Evolutionary conservation across 2,888 invertebrate species (phyloP).

Genomic region (Drosophila mercatorum): DNA sequence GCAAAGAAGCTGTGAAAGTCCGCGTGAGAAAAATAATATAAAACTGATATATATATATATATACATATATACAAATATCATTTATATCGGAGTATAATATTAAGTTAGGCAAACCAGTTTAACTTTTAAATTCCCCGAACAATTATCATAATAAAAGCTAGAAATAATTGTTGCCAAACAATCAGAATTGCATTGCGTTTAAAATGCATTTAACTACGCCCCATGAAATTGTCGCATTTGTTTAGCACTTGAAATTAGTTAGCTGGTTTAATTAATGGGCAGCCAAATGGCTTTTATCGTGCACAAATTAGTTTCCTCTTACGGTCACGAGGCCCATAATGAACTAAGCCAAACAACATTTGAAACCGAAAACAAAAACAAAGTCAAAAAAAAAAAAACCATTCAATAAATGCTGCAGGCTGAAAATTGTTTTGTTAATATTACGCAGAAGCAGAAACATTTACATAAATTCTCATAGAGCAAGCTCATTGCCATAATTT

Average conservation of each 20-base stretch:
- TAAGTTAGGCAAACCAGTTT: slow-evolving; percentile 7
- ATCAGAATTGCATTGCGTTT: slow-evolving; percentile 18
- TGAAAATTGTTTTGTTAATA: slow-evolving; percentile 31
- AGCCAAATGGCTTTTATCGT: slow-evolving; percentile 55
- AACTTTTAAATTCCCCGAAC: not conserved
- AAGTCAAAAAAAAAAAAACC: slow-evolving; percentile 21
- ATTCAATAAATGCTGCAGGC: slow-evolving; percentile 35
- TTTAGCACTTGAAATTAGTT: slow-evolving; percentile 31
- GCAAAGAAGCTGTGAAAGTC: slow-evolving; percentile 34
- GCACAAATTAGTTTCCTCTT: slow-evolving; percentile 46
- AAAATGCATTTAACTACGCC: slow-evolving; percentile 38
- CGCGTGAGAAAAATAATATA: slow-evolving; percentile 18
- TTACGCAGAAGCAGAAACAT: slow-evolving; percentile 20
- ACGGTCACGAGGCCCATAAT: slow-evolving; percentile 25
- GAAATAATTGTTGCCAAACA: slow-evolving; percentile 14
- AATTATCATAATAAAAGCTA: slow-evolving; percentile 3
- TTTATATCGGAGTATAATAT: slow-evolving; percentile 1
- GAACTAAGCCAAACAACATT: slow-evolving; percentile 24
- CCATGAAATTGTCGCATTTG: slow-evolving; percentile 11
- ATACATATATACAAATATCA: not conserved
- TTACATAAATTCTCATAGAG: slow-evolving; percentile 38
- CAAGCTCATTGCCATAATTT: slow-evolving; percentile 20
- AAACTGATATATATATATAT: slow-evolving; percentile 21
- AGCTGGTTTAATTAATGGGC: slow-evolving; percentile 51
- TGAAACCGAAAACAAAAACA: slow-evolving; percentile 15